These are phyloP conservation scores for Mythimna pallens DNA, from an alignment of 2,888 invertebrate species.

Conservation along the genomic window DNA sequence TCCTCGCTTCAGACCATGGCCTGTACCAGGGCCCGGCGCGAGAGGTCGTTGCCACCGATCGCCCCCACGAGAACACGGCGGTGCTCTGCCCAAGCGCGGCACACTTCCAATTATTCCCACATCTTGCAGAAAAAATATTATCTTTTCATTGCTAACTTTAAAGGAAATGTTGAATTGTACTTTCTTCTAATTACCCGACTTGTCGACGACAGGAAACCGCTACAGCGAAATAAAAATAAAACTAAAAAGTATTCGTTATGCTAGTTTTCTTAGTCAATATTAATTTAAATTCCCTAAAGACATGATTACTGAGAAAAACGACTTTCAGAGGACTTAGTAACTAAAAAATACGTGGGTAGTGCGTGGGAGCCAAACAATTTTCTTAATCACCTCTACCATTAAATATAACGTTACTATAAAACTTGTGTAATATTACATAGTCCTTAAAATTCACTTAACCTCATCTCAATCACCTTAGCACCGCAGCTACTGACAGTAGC, in stretches of 20 bases:
- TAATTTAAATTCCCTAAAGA: constrained; percentile 2
- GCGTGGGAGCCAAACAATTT: constrained; percentile 12
- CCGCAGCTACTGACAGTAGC: too few species aligned
- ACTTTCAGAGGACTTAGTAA: not conserved
- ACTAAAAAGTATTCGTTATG: not conserved
- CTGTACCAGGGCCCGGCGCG: too few species aligned
- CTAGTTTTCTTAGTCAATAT: constrained; percentile 16
- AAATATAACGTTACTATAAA: not conserved
- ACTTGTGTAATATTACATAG: not conserved
- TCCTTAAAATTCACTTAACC: not conserved
- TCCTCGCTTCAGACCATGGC: too few species aligned
- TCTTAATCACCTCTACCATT: not conserved
- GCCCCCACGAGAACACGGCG: too few species aligned
- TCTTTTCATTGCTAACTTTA: not conserved
- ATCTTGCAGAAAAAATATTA: constrained; percentile 6
- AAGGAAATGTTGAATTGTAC: constrained; percentile 1
- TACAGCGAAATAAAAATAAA: constrained; percentile 32
- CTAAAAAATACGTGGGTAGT: constrained; percentile 4
- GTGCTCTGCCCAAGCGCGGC: too few species aligned
- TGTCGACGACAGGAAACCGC: constrained; percentile 8
- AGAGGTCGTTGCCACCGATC: too few species aligned
- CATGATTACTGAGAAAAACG: not conserved
- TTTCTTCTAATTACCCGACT: constrained; percentile 5
- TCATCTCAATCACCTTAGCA: not conserved
- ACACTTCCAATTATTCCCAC: not conserved